Evolutionary conservation across 2,113 vertebrate genomes (phyloP).

Genomic region (Ictalurus furcatus): DNA sequence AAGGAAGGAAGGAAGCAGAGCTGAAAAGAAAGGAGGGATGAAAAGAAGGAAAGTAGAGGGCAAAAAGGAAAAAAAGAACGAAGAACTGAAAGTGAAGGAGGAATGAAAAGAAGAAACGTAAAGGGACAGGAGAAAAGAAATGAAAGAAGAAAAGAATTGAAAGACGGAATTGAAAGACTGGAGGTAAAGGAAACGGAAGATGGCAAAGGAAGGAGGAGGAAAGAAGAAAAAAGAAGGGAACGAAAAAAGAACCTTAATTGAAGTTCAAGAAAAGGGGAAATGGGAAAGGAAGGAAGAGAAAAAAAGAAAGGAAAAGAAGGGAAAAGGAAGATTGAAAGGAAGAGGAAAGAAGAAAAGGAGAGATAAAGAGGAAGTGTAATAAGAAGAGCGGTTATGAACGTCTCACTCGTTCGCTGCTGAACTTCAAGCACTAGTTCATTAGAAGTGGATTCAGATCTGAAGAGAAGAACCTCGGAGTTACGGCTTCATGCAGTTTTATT

Average conservation of each 20-base stretch:
- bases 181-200: too few species aligned
- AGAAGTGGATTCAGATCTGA: not conserved
- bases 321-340: not conserved
- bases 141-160: not conserved
- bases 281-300: not conserved
- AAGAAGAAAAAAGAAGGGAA: too few species aligned
- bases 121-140: not conserved
- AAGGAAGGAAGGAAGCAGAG: too few species aligned
- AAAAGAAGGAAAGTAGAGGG: not conserved
- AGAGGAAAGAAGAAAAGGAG: not conserved
- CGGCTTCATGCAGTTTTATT: not conserved
- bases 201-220: not conserved
- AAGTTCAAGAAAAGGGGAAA: too few species aligned
- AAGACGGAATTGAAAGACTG: not conserved
- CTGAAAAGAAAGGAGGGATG: too few species aligned
- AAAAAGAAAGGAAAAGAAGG: not conserved
- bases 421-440: not conserved
- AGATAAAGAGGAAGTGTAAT: not conserved
- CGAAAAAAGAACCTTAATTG: not conserved
- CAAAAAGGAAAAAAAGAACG: not conserved
- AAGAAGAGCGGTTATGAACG: not conserved
- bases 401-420: not conserved
- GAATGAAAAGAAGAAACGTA: too few species aligned
- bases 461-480: not conserved
- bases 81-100: not conserved